A percentile compares a stretch with the other conserved stretches of the same genome.
Evolutionary conservation across 2,888 invertebrate species (phyloP).

Genomic region (Sesamia inferens): DNA sequence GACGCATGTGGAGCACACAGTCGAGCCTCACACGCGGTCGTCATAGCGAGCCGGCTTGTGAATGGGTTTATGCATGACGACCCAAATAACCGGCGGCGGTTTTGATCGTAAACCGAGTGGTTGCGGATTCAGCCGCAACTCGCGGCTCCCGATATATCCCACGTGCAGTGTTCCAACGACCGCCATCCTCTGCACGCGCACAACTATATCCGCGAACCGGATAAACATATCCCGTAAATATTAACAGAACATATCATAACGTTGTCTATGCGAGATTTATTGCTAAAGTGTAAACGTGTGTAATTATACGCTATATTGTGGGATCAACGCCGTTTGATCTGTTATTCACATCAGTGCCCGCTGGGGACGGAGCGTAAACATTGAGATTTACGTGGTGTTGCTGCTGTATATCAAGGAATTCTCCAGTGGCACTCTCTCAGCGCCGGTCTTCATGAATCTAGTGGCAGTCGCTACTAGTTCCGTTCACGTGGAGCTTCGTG

Average conservation of each 20-base stretch:
- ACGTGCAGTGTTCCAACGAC: conserved; percentile 46
- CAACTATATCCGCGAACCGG: conserved; percentile 1
- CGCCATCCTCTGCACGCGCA: conserved; percentile 48
- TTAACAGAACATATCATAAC: conserved; percentile 36
- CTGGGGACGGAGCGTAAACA: conserved; percentile 31
- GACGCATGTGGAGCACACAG: background rate
- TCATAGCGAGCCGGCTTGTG: conserved; percentile 66
- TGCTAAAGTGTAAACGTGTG: conserved; percentile 24
- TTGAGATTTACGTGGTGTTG: conserved; percentile 30
- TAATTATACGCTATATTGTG: conserved; percentile 18
- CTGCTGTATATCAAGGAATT: background rate
- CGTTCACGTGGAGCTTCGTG: background rate
- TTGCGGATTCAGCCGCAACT: conserved; percentile 62
- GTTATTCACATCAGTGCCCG: conserved; percentile 23
- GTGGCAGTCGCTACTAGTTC: background rate
- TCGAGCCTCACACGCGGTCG: conserved; percentile 29
- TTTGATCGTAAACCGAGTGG: conserved; percentile 72
- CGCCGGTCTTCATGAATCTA: background rate
- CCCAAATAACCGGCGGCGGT: conserved; percentile 65
- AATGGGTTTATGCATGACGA: conserved; percentile 70
- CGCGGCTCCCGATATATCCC: conserved; percentile 67
- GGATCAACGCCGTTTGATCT: conserved; percentile 43
- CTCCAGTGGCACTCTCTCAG: background rate
- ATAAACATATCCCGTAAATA: conserved; percentile 27
- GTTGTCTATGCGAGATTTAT: conserved; percentile 46